Evolutionary conservation across 2,888 invertebrate genomes (phyloP).

Genomic region (Tipula helvola): DNA sequence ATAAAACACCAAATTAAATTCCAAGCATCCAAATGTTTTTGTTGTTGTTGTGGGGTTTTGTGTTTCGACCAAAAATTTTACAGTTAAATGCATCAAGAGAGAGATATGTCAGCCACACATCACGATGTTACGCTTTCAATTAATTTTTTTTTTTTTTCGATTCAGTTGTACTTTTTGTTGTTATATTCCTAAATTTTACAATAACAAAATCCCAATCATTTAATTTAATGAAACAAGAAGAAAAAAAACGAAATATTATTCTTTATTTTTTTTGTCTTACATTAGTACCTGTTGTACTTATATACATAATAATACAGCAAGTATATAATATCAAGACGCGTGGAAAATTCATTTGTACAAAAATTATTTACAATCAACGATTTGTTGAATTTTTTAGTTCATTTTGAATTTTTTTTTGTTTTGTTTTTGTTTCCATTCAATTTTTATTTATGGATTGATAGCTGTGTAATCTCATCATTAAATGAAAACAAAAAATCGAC

Average conservation of each 20-base stretch:
- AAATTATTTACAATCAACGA: constrained; percentile 4
- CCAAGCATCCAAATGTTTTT: neutral
- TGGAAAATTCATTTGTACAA: neutral
- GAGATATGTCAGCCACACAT: constrained; percentile 4
- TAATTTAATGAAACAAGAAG: neutral
- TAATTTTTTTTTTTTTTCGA: neutral
- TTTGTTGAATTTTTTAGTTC: neutral
- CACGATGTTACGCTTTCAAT: constrained; percentile 4
- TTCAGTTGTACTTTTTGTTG: neutral
- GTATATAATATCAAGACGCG: neutral
- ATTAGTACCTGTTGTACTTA: neutral
- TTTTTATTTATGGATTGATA: neutral
- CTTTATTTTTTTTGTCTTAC: neutral
- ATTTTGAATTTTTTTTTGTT: neutral
- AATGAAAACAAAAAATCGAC: neutral
- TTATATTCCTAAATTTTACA: neutral
- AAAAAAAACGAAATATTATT: neutral
- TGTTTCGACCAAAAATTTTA: neutral
- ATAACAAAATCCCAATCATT: neutral
- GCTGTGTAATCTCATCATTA: constrained; percentile 4
- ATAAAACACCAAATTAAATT: neutral
- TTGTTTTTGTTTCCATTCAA: neutral
- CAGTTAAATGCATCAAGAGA: neutral
- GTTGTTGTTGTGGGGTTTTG: neutral
- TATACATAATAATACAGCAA: neutral